Percentiles rank a stretch among this genome's conserved stretches.
phyloP scores from a whole-genome alignment of 1,140 invertebrate genomes.

The Samia ricini region DNA sequence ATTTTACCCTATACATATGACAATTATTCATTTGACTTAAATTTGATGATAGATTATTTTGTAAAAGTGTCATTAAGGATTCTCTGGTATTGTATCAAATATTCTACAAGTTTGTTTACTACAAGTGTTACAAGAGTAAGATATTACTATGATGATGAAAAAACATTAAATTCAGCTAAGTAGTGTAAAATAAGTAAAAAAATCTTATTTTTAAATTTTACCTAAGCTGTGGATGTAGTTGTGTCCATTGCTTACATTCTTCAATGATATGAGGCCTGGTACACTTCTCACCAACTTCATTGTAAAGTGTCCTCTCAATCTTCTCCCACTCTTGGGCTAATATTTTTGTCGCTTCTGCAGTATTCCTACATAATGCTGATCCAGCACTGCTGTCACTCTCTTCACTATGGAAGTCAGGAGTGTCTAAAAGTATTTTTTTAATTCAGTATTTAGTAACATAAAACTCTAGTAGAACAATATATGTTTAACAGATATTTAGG shows the following conservation, averaged over 20 bases:
- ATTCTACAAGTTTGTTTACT: too few species aligned
- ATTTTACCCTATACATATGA: too few species aligned
- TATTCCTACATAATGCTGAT: constrained; percentile 63
- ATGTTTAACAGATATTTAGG: too few species aligned
- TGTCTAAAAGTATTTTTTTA: constrained; percentile 40
- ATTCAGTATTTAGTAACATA: background rate
- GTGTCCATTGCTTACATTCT: constrained; percentile 72
- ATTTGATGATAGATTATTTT: too few species aligned
- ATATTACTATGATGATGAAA: too few species aligned
- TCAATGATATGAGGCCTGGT: constrained; percentile 61
- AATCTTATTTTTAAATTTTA: constrained; percentile 20
- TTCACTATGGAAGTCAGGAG: constrained; percentile 69
- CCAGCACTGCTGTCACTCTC: constrained; percentile 75
- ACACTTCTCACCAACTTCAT: constrained; percentile 69
- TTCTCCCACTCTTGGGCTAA: constrained; percentile 69
- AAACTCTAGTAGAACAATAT: too few species aligned
- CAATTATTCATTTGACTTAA: too few species aligned
- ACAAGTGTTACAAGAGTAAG: too few species aligned
- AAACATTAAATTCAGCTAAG: too few species aligned
- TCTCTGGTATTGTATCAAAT: too few species aligned
- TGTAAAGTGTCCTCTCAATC: constrained; percentile 70
- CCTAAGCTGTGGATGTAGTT: constrained; percentile 72
- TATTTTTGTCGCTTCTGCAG: constrained; percentile 57
- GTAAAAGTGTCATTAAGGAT: too few species aligned
- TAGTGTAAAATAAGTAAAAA: background rate